These are phyloP conservation scores for Strigamia transsilvanica DNA, from an alignment of 2,888 invertebrate genomes.

Conservation along the genomic window DNA sequence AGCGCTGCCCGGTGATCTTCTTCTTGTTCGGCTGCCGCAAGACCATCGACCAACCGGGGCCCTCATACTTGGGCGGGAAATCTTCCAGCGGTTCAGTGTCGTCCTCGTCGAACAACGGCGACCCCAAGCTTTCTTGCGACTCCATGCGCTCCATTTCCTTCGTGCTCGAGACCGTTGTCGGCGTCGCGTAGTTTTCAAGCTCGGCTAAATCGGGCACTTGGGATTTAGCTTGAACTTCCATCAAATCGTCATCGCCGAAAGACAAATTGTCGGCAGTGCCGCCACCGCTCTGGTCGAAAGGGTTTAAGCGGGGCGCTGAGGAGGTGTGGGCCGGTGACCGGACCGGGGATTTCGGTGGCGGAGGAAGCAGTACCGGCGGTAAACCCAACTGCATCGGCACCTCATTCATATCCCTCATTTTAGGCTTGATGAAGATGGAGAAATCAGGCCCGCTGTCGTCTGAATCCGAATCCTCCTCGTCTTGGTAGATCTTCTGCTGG, in stretches of 20 bases:
- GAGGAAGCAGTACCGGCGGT: constrained; percentile 77
- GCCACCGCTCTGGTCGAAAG: constrained; percentile 62
- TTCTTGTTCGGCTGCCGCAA: constrained; percentile 95
- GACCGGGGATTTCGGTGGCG: constrained; percentile 69
- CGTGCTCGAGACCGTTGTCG: constrained; percentile 63
- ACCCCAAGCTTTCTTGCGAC: constrained; percentile 85
- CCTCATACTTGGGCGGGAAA: constrained; percentile 79
- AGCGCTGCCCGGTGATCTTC: constrained; percentile 91
- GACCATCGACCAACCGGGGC: constrained; percentile 96
- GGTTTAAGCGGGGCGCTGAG: constrained; percentile 62
- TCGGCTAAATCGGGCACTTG: constrained; percentile 55
- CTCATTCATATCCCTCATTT: constrained; percentile 58
- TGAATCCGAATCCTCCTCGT: constrained; percentile 70
- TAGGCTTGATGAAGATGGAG: constrained; percentile 75
- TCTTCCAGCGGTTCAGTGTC: constrained; percentile 89
- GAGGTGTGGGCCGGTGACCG: constrained; percentile 64
- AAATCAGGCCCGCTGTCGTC: constrained; percentile 78
- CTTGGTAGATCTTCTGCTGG: background rate
- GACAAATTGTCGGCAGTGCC: background rate
- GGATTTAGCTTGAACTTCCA: constrained; percentile 14
- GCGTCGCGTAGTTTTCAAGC: constrained; percentile 56
- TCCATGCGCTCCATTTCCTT: constrained; percentile 62
- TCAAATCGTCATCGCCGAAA: constrained; percentile 46
- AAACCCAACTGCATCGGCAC: constrained; percentile 59
- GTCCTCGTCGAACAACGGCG: constrained; percentile 93